Conservation (phyloP, 1,140 invertebrate species). For the Tenebrio molitor region DNA sequence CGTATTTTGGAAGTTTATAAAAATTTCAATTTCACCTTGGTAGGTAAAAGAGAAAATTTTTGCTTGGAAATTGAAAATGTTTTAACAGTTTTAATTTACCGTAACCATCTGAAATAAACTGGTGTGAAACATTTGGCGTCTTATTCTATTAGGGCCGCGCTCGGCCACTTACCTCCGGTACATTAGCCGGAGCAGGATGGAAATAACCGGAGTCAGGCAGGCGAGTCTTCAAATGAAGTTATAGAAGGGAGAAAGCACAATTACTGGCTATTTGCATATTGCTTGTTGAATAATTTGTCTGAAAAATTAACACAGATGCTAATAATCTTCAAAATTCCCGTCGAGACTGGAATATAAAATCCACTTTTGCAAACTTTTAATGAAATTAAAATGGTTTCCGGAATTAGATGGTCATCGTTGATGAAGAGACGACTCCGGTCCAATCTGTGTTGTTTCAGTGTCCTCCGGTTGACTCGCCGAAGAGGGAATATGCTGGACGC, state of each 20-base stretch:
- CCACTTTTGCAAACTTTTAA: slow-evolving; percentile 38
- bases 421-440: too few relatives aligned
- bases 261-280: slow-evolving; percentile 49
- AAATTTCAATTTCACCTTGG: too few relatives aligned
- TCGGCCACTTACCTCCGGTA: slow-evolving; percentile 36
- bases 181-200: slow-evolving; percentile 36
- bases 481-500: slow-evolving; percentile 1
- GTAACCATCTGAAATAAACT: slow-evolving; percentile 24
- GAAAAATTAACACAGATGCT: slow-evolving; percentile 50
- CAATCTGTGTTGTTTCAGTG: slow-evolving; percentile 8
- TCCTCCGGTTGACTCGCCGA: neutral
- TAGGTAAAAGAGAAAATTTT: too few relatives aligned
- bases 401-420: slow-evolving; percentile 14
- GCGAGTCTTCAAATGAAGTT: slow-evolving; percentile 44
- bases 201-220: slow-evolving; percentile 19
- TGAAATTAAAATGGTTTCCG: slow-evolving; percentile 28
- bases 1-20: too few relatives aligned
- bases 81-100: slow-evolving; percentile 9
- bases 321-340: slow-evolving; percentile 45
- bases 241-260: slow-evolving; percentile 49
- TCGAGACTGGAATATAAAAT: slow-evolving; percentile 23
- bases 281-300: slow-evolving; percentile 50
- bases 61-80: too few relatives aligned
- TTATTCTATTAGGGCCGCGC: slow-evolving; percentile 27
- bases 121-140: slow-evolving; percentile 38